phyloP scores from a whole-genome alignment of 1,140 invertebrate species.

The Berghia stephanieae region DNA sequence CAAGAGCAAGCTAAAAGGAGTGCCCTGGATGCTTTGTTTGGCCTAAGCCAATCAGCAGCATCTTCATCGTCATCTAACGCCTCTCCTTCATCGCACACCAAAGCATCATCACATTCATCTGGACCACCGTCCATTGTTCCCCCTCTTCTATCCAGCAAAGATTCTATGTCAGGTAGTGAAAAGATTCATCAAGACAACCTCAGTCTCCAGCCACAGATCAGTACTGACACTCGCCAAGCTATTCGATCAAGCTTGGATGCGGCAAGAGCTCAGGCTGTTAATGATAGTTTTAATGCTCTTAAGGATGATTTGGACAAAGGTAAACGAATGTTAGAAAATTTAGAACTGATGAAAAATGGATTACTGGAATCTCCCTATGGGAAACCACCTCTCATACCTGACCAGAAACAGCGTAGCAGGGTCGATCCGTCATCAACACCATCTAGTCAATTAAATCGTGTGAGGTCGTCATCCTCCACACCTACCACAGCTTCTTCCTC shows the following conservation, averaged over 20 bases:
- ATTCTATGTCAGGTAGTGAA: neutral
- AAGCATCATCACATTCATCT: too few species aligned
- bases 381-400: neutral
- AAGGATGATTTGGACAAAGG: constrained; percentile 30
- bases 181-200: constrained; percentile 16
- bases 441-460: constrained; percentile 23
- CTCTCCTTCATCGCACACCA: too few species aligned
- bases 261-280: constrained; percentile 24
- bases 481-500: neutral
- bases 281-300: constrained; percentile 29
- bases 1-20: neutral
- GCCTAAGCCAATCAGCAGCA: neutral
- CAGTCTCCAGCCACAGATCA: constrained; percentile 17
- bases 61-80: constrained; percentile 17
- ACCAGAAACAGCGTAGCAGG: too few species aligned
- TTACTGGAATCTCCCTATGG: constrained; percentile 17
- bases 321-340: constrained; percentile 30
- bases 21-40: constrained; percentile 18
- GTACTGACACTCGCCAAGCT: constrained; percentile 21
- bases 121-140: neutral
- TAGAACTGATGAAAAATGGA: constrained; percentile 32
- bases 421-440: too few species aligned
- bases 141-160: neutral
- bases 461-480: constrained; percentile 10
- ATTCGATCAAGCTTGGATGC: constrained; percentile 28